phyloP scores from a whole-genome alignment of 2,888 invertebrate species.

The Thalpophila matura region DNA sequence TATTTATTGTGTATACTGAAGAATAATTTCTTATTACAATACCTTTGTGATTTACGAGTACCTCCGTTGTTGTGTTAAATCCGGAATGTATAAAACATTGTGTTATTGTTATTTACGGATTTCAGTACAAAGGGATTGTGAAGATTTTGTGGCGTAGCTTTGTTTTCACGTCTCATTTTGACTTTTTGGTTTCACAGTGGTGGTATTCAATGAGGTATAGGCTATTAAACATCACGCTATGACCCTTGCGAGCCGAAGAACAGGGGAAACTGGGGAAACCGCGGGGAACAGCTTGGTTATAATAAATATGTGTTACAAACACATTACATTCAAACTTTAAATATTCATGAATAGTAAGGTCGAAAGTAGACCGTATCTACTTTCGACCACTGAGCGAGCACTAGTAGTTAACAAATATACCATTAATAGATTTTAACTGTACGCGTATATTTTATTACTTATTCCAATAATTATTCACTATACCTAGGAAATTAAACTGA shows the following conservation, averaged over 20 bases:
- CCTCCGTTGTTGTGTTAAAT: neutral
- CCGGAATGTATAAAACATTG: conserved; percentile 42
- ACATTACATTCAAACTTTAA: too few species aligned
- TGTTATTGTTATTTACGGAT: conserved; percentile 36
- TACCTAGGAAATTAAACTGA: conserved; percentile 7
- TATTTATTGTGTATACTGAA: conserved; percentile 11
- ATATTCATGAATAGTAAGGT: too few species aligned
- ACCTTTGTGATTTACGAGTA: conserved; percentile 31
- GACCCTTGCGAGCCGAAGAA: too few species aligned
- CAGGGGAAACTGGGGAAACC: too few species aligned
- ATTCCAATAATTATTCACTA: conserved; percentile 4
- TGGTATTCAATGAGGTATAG: too few species aligned
- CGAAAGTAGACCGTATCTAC: too few species aligned
- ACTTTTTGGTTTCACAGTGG: too few species aligned
- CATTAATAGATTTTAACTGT: neutral
- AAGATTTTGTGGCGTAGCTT: conserved; percentile 4
- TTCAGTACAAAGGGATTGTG: conserved; percentile 12
- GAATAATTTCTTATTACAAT: conserved; percentile 18
- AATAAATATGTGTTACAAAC: too few species aligned
- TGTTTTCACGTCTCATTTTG: conserved; percentile 1
- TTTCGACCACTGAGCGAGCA: too few species aligned
- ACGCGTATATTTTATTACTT: conserved; percentile 12
- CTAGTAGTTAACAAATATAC: neutral
- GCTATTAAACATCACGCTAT: too few species aligned
- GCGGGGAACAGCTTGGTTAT: too few species aligned